Evolutionary conservation across 2,888 invertebrate species (phyloP), one percentile per base, ranked within the genome.

Genomic region (Ophion ellenae): DNA sequence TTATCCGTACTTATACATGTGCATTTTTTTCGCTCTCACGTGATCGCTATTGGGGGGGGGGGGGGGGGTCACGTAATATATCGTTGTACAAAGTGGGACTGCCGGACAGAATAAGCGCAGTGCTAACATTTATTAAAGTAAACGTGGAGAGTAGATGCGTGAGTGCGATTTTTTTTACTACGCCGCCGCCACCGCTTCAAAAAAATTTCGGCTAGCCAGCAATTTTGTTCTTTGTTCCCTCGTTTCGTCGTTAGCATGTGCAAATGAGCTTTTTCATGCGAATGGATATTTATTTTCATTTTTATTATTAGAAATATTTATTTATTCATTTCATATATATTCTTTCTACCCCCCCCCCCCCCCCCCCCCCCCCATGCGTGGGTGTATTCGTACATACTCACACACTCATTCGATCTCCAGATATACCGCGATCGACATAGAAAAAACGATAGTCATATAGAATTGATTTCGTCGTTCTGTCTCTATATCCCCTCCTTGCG

Each of bases 11-110:
- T 74, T 36, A 36, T 59, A 32, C 47, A 36, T 17, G n/a, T 61
- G 40, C 40, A 57, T 24, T 59, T 76, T 77, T 40, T 82, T 71
- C 82, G 47, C 78, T 32, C 6, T 28, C 20, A 11, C 20, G 11
- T 32, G 28, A 53, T 70, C 28, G 70, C 3, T 70, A 32, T 5
- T 14, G 1, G 14, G 45, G 36, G n/a, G 2, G n/a, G 2, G 59
- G 14, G 2, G 57, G 20, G 4, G 14, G n/a, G n/a, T 71, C 32
- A 9, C n/a, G 57, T 7, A 1, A 36, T 57, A 4, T 32, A 71
- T 71, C 71, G 32, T 71, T n/a, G 28, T 32, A 36, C 9, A n/a
- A 57, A 28, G 28, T 53, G 24, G 1, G 28, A 53, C n/a, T 10
- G 17, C 70, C 47, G 24, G 47, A 24, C 14, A 20, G 57, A 47